These are phyloP conservation scores for Nyctereutes procyonoides DNA, from an alignment of 2,113 vertebrate species.

Conservation along the genomic window DNA sequence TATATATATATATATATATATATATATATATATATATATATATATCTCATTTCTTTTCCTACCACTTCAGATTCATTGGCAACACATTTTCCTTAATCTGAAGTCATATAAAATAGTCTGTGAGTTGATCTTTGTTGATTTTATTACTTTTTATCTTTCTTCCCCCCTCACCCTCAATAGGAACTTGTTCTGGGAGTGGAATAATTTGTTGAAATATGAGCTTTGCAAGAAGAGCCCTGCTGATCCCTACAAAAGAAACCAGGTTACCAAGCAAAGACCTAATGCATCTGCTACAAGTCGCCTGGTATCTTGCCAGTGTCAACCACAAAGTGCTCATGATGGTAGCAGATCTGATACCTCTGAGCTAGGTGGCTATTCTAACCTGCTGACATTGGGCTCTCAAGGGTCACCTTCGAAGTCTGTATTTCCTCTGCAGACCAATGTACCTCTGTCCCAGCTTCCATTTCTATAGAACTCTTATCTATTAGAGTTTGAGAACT, in stretches of 20 bases:
- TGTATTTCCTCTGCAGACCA: background rate
- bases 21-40: no score
- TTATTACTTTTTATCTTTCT: background rate
- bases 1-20: no score
- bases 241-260: constrained; percentile 26
- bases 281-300: background rate
- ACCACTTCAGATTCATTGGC: background rate
- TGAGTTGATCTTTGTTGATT: background rate
- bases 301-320: constrained; percentile 15
- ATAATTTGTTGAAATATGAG: background rate
- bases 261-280: constrained; percentile 6
- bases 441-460: background rate
- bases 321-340: background rate
- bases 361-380: background rate
- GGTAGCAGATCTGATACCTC: background rate
- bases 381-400: background rate
- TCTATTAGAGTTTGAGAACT: background rate
- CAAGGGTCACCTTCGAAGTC: background rate
- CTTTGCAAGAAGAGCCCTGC: background rate
- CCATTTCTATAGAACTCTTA: background rate
- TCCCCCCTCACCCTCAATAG: background rate
- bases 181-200: background rate
- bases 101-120: background rate
- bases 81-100: constrained; percentile 1
- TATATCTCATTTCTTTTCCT: background rate